Evolutionary conservation across 2,888 invertebrate species (phyloP), one percentile per base, ranked within the genome.

Genomic region (Pyrgus malvae): DNA sequence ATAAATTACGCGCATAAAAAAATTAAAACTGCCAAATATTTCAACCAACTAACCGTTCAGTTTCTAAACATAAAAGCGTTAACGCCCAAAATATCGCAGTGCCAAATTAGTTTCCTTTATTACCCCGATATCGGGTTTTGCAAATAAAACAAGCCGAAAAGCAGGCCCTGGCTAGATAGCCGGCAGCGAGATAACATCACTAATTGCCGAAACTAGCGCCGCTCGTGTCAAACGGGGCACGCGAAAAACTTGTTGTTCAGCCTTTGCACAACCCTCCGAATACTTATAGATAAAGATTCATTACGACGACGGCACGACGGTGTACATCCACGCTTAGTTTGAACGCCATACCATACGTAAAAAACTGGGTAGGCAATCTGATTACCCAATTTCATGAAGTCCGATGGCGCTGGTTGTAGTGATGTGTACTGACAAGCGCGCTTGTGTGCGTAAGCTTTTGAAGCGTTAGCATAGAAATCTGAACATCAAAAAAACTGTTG

Each of bases 81-180:
- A 35, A 14, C 41, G 9, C 35, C 21, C 44, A 14, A 53, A 53
- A 45, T 53, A 53, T 45, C 53, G 45, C 42, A 51, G 44, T 45
- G 19, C 37, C 53, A 38, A 53, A 45, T 53, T 45, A 53, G 53
- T 53, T 53, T 53, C 41, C 53, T 53, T 53, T 45, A 45, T 53
- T 53, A 38, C 53, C 35, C 5, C 38, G 45, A 29, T 53, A 53
- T 53, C 53, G 53, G 53, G 27, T 23, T 29, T 17, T 9, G 27
- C 33, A 42, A 51, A 51, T 44, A 51, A 51, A 51, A 27, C 51
- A 41, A 9, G 12, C 40, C 29, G 27, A 42, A 42, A 42, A 11
- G 41, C 42, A 23, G 41, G 41, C 50, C 19, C 31, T 31, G 50
- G 50, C 50, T 50, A 42, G 50, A 53, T 45, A 53, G 44, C 51